These are phyloP conservation scores for Thunnus thynnus DNA, from an alignment of 2,113 vertebrate species.

Conservation along the genomic window DNA sequence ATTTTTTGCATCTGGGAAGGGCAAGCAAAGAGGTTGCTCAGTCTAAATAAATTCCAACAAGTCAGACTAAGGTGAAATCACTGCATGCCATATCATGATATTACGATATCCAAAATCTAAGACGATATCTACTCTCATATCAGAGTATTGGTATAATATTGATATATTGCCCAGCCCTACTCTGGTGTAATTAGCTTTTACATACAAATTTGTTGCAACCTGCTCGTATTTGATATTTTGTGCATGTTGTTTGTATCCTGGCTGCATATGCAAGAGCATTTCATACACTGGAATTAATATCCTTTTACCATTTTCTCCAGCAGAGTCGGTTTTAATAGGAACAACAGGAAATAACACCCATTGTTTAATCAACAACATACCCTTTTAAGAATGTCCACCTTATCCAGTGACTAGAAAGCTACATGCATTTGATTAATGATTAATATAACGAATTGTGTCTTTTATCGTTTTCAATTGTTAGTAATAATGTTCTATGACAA, in stretches of 20 bases:
- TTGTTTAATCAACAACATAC: constrained; percentile 4
- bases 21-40: constrained; percentile 9
- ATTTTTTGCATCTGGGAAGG: neutral
- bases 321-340: neutral
- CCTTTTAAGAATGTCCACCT: neutral
- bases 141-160: too few species aligned
- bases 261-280: constrained; percentile 14
- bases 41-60: constrained; percentile 20
- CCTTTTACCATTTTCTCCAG: constrained; percentile 9
- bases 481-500: neutral
- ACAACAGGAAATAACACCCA: constrained; percentile 19
- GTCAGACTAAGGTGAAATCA: constrained; percentile 28
- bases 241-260: constrained; percentile 14
- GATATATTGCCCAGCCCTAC: too few species aligned
- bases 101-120: too few species aligned
- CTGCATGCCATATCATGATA: neutral
- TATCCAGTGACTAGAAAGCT: neutral
- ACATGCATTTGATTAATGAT: neutral
- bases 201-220: neutral
- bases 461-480: constrained; percentile 21
- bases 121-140: too few species aligned
- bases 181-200: constrained; percentile 1
- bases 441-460: neutral
- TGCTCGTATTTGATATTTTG: constrained; percentile 14
- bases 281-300: constrained; percentile 7